These are phyloP conservation scores for Aurelia coerulea DNA, from an alignment of 30 jellyfish, hydroid and myxozoan species.

Conservation along the genomic window DNA sequence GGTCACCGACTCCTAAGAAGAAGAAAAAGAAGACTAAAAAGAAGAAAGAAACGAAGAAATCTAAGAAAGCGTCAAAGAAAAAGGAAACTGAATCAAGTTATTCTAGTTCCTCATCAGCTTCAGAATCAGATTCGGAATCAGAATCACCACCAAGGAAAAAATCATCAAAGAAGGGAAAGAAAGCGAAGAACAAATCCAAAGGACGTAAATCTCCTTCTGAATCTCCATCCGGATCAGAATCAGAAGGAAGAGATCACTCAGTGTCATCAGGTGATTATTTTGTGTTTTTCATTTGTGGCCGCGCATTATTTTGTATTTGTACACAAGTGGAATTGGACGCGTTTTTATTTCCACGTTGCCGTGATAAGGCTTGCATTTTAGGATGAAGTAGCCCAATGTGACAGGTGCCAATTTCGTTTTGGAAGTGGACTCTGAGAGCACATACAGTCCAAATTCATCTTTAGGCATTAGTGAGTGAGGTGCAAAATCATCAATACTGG, in stretches of 20 bases:
- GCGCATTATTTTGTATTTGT: too few relatives aligned
- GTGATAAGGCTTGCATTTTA: too few relatives aligned
- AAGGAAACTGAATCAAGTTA: slow-evolving; percentile 44
- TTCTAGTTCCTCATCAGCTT: slow-evolving; percentile 51
- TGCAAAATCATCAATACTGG: too few relatives aligned
- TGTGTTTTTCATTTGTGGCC: too few relatives aligned
- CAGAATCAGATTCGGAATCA: slow-evolving; percentile 52
- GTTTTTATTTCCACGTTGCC: too few relatives aligned
- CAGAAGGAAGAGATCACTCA: not conserved
- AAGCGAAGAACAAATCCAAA: slow-evolving; percentile 15
- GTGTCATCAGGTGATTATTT: too few relatives aligned
- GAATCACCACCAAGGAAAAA: slow-evolving; percentile 55
- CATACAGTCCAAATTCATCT: too few relatives aligned
- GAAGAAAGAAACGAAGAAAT: slow-evolving; percentile 35
- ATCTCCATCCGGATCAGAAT: slow-evolving; percentile 22
- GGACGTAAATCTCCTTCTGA: not conserved
- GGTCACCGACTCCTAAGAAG: slow-evolving; percentile 58
- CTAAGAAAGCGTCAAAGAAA: slow-evolving; percentile 32
- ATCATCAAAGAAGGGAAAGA: slow-evolving; percentile 28
- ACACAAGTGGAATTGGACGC: too few relatives aligned
- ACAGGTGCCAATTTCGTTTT: too few relatives aligned
- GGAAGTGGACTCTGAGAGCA: too few relatives aligned
- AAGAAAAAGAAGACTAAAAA: slow-evolving; percentile 44
- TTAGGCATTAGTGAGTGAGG: too few relatives aligned
- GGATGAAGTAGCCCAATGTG: too few relatives aligned